Evolutionary conservation across 2,113 vertebrate species (phyloP), one percentile per base, ranked within the genome.

Genomic region (Megaleporinus macrocephalus): DNA sequence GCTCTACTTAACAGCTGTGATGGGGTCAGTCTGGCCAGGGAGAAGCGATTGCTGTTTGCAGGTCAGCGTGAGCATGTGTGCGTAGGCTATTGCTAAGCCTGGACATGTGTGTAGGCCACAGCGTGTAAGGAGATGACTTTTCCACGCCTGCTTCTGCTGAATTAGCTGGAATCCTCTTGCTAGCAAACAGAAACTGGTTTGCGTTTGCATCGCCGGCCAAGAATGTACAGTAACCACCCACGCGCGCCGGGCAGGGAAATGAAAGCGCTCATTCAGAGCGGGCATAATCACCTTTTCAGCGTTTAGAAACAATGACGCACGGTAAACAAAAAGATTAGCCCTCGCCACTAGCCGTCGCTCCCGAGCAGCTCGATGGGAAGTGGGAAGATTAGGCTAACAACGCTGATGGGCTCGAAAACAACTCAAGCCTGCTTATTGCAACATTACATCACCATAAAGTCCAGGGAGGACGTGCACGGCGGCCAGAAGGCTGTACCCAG

Each of bases 211-310:
- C 59, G 33, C 73, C 13, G 69, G 73, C n/a, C 51, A 61, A 51
- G 26, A 78, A 57, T 71, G 77, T 76, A 85, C 71, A 69, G 84
- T 76, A 75, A 85, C 75, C 71, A 70, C 75, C 78, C 78, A 61
- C 33, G 47, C 72, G 29, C 26, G 11, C 59, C 47, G 69, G 29
- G 73, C 61, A 26, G 36, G 71, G 76, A 85, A 75, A 79, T 85
- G 73, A 82, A 82, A 75, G 53, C 51, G 4, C 36, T 55, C 70
- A 18, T 30, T 36, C 79, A 65, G 30, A 24, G 27, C 22, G 22
- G 15, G 15, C 51, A n/a, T 82, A 74, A 85, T 57, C 75, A 69
- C 9, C 33, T 53, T 65, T 80, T 16, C 62, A 51, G 59, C 30
- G 15, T 78, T 81, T 26, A 73, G 59, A 73, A 53, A 24, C 74